Evolutionary conservation across 2,797 vertebrate genomes (phyloP), one percentile per base, ranked within the genome.

Genomic region (Hipposideros larvatus): DNA sequence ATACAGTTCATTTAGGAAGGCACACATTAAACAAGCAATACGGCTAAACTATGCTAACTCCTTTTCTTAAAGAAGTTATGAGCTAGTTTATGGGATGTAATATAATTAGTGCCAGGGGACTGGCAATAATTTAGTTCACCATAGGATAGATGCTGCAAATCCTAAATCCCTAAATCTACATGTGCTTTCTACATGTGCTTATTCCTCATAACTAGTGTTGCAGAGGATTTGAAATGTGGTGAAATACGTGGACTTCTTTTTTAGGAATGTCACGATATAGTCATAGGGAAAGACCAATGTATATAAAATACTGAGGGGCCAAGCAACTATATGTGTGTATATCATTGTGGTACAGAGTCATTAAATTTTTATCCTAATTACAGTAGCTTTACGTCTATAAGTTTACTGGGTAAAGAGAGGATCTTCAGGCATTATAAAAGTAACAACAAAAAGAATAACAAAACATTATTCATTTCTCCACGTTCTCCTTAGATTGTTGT

Each of bases 371-470:
- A 28, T 26, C 3, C 46, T 87, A 70, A 57, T 78, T 43, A 79
- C 51, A 51, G 24, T 46, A 41, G 2, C 5, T 68, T 70, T 90
- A 75, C 2, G 2, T 85, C 31, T 93, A 70, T 93, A 91, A 77
- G 68, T 85, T 80, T 94, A 61, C 5, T 57, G 6, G 37, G 22
- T 85, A 84, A 92, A 55, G 21, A 21, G 10, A 65, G 85, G 28
- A 77, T 68, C 22, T 96, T 94, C 80, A 86, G 21, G 19, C 8
- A 91, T 95, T 78, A 75, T 79, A 48, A 91, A 93, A 88, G 57
- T 61, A 59, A 75, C 24, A 89, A 10, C 13, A 94, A 77, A 87
- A 24, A 96, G 13, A 93, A 85, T 51, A 16, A 79, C 22, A 87
- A 70, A 34, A 43, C 8, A 28, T 75, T 82, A 61, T 87, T 92